phyloP scores from a whole-genome alignment of 2,113 vertebrate genomes.

The Myxocyprinus asiaticus region DNA sequence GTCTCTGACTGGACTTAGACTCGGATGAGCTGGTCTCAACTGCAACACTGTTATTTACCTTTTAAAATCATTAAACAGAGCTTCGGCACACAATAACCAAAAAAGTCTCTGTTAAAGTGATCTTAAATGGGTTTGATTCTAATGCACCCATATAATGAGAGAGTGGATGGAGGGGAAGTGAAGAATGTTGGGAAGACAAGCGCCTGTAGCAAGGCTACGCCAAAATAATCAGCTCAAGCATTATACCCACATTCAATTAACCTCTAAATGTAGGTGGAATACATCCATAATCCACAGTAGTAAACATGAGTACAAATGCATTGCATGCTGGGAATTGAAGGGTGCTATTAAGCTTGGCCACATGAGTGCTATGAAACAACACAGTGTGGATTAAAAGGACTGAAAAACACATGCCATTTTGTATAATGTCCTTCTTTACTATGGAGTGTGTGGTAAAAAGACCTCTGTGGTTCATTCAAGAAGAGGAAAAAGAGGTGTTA shows the following conservation, averaged over 20 bases:
- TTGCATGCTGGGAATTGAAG: neutral
- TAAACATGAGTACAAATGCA: neutral
- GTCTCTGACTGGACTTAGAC: no score
- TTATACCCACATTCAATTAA: slow-evolving; percentile 46
- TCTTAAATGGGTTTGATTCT: slow-evolving; percentile 14
- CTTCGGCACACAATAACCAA: neutral
- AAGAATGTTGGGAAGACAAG: neutral
- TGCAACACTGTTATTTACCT: neutral
- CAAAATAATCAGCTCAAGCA: slow-evolving; percentile 36
- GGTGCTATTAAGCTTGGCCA: neutral
- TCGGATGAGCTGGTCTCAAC: neutral
- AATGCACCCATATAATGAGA: slow-evolving; percentile 12
- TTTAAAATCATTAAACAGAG: neutral
- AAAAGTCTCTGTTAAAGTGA: neutral
- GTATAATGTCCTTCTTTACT: neutral
- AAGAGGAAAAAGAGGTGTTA: neutral
- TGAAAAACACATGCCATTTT: neutral
- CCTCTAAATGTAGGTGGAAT: slow-evolving; percentile 37
- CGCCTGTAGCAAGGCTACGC: neutral
- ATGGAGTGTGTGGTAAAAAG: neutral
- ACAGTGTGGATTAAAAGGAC: neutral
- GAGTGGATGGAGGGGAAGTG: neutral
- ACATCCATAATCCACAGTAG: slow-evolving; percentile 9
- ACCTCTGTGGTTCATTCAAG: neutral
- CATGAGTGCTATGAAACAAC: neutral